Evolutionary conservation across 1,140 invertebrate genomes (phyloP).

Genomic region (Drosophila willistoni): DNA sequence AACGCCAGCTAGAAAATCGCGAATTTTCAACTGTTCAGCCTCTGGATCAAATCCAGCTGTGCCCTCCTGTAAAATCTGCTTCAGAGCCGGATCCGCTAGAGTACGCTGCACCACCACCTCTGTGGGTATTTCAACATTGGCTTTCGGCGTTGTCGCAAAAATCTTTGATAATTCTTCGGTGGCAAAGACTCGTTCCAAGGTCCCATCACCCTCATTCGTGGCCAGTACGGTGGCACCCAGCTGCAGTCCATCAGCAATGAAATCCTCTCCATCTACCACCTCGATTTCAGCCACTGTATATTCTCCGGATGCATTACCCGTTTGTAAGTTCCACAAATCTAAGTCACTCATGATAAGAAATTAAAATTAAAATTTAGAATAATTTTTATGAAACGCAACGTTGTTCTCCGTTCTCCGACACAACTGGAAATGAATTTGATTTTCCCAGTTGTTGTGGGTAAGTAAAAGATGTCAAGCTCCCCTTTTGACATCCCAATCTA

Average conservation of each 20-base stretch:
- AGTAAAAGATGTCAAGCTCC: neutral
- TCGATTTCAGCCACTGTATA: conserved; percentile 59
- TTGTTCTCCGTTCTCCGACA: neutral
- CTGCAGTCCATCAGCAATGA: conserved; percentile 39
- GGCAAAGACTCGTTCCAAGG: conserved; percentile 27
- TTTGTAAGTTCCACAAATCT: neutral
- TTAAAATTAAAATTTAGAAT: neutral
- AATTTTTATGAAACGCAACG: neutral
- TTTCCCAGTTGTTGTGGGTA: neutral
- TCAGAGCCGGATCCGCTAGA: conserved; percentile 57
- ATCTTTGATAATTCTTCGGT: conserved; percentile 45
- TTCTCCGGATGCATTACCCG: conserved; percentile 22
- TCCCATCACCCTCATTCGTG: conserved; percentile 38
- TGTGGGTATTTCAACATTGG: conserved; percentile 32
- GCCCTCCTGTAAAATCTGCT: conserved; percentile 56
- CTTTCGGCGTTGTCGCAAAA: conserved; percentile 25
- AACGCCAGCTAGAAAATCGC: conserved; percentile 61
- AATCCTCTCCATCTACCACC: conserved; percentile 35
- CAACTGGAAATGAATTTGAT: conserved; percentile 23
- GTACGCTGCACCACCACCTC: conserved; percentile 63
- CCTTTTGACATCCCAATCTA: conserved; percentile 31
- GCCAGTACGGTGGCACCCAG: conserved; percentile 54
- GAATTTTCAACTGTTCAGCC: conserved; percentile 64
- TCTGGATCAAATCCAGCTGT: conserved; percentile 60
- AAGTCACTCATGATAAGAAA: conserved; percentile 10